Evolutionary conservation across 2,797 vertebrate species (phyloP), one percentile per base, ranked within the genome.

Genomic region (Poeciliopsis gracilis): DNA sequence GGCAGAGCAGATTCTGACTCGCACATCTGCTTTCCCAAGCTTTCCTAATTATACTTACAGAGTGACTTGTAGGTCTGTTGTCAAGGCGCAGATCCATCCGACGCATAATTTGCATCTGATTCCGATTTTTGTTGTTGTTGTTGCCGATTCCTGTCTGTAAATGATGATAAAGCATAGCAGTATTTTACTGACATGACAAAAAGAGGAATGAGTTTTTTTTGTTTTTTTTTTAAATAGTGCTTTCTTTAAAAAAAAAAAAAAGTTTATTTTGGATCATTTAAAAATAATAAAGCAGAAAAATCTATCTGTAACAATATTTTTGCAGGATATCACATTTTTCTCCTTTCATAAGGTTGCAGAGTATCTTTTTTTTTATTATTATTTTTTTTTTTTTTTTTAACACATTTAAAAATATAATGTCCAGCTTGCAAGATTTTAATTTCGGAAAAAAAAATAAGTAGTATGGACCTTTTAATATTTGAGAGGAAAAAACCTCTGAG

Each of bases 21-120:
- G n/a, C 43, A 70, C 67, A 46, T 70, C 67, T 70, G 67, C 67
- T 70, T 70, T 70, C 67, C 25, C 67, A 46, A 70, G 43, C 67
- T 43, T 70, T 70, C 43, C 43, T 46, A 70, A 28, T 46, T 46
- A 15, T 28, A 46, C 43, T 28, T 28, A 4, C 8, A n/a, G 41
- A 41, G 36, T 2, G 36, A 38, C 8, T 41, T 67, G 20, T 13
- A 23, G 36, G 36, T 41, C 38, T 13, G 36, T 67, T 25, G 15
- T 61, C 59, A 18, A 16, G 18, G 33, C 61, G 23, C 33, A 66
- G 38, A 66, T 1, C 67, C 67, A n/a, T 15, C 38, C 11, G 13
- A 70, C 23, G 15, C 15, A 15, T 1, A 20, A 38, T 66, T 38
- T 38, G 61, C 63, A 25, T 12, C 63, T 16, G 57, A 59, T 59